Percentiles rank a stretch among this genome's conserved stretches.
These are phyloP conservation scores for Poecile montanus DNA, from an alignment of 2,797 vertebrate genomes.

Conservation along the genomic window DNA sequence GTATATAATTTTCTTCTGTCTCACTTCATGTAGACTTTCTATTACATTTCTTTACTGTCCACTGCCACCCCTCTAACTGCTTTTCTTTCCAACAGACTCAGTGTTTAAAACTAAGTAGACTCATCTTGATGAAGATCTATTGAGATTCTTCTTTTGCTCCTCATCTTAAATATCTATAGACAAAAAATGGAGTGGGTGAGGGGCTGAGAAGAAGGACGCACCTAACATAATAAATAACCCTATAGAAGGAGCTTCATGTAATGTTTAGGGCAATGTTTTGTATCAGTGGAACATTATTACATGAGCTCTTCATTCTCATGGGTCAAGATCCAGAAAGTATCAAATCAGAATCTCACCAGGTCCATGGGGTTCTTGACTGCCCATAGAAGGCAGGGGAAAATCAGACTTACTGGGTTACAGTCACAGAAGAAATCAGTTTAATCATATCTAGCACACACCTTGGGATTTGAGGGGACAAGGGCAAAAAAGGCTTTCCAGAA, in stretches of 20 bases:
- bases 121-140: not conserved
- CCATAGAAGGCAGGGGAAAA: not conserved
- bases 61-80: not conserved
- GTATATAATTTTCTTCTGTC: slow-evolving; percentile 24
- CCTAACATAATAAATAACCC: not conserved
- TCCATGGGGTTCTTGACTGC: not conserved
- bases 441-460: not conserved
- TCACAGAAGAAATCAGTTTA: not conserved
- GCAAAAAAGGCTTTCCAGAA: not conserved
- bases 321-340: not conserved
- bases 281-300: not conserved
- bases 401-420: not conserved
- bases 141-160: not conserved
- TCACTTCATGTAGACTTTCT: not conserved
- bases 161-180: not conserved
- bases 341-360: not conserved
- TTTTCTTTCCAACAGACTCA: not conserved
- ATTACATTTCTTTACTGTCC: not conserved
- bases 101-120: not conserved
- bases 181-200: accelerated
- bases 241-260: not conserved
- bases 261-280: not conserved
- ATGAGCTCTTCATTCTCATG: not conserved
- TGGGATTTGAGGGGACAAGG: not conserved
- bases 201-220: not conserved